These are phyloP conservation scores for Tanytarsus gracilentus DNA, from an alignment of 2,888 invertebrate species.

Conservation along the genomic window DNA sequence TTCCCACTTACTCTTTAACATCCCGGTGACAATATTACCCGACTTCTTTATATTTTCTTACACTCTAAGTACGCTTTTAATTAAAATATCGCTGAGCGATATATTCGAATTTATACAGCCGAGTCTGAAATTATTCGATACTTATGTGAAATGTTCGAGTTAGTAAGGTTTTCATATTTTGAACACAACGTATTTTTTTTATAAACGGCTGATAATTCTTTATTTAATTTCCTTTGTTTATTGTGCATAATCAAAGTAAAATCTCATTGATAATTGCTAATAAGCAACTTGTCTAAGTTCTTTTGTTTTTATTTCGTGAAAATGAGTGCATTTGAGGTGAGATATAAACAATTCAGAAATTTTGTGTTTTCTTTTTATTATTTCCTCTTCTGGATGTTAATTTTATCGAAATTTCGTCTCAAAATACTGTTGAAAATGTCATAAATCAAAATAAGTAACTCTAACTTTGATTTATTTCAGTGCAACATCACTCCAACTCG, in stretches of 20 bases:
- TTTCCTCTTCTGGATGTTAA: background rate
- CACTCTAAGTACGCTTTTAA: too few relatives aligned
- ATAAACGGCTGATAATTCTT: background rate
- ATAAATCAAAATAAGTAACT: background rate
- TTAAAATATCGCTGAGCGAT: too few relatives aligned
- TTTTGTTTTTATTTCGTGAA: background rate
- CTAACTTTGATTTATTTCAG: constrained; percentile 32
- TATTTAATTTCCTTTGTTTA: background rate
- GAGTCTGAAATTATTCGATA: too few relatives aligned
- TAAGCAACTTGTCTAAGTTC: background rate
- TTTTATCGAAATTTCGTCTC: background rate
- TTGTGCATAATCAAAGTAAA: background rate
- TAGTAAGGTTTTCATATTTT: too few relatives aligned
- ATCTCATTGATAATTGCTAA: background rate
- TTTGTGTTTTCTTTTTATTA: background rate
- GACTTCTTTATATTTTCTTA: too few relatives aligned
- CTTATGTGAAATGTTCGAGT: too few relatives aligned
- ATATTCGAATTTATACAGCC: too few relatives aligned
- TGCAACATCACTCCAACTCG: constrained; percentile 41
- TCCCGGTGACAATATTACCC: too few relatives aligned
- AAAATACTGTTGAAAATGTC: background rate
- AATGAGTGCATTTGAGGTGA: constrained; percentile 19
- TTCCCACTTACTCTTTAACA: too few relatives aligned
- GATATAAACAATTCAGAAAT: background rate
- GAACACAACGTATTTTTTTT: background rate